Evolutionary conservation across 2,113 vertebrate genomes (phyloP).

Genomic region (Rhadina sibilatrix): DNA sequence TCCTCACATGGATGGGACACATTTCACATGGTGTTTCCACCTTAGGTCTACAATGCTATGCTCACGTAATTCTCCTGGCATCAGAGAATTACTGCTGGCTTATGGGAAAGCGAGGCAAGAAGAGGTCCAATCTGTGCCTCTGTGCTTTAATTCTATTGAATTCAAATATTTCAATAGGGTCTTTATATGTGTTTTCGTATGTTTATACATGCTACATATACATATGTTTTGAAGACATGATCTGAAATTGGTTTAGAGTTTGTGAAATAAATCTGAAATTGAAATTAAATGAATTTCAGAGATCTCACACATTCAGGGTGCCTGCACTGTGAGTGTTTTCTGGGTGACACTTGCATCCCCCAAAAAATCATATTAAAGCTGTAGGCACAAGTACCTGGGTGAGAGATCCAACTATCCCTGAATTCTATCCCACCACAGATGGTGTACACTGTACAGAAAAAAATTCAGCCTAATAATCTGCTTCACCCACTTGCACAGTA

Average conservation of each 20-base stretch:
- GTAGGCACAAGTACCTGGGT: background rate
- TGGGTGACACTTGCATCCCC: background rate
- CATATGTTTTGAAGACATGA: background rate
- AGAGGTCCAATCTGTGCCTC: background rate
- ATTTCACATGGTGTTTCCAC: background rate
- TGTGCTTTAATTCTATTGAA: background rate
- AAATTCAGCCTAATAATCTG: background rate
- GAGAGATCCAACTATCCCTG: background rate
- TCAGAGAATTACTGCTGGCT: background rate
- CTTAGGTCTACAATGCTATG: background rate
- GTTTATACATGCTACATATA: background rate
- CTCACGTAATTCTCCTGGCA: background rate
- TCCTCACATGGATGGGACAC: background rate
- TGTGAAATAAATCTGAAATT: background rate
- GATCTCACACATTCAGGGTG: background rate
- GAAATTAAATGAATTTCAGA: background rate
- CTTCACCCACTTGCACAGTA: background rate
- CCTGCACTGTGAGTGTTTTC: background rate
- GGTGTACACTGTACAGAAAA: background rate
- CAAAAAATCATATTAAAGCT: background rate
- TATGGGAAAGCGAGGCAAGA: background rate
- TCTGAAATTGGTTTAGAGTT: background rate
- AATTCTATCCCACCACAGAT: background rate
- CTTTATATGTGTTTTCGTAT: background rate
- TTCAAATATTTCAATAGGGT: background rate